Base-by-base conservation (phyloP, 1,140 invertebrate genomes). In the Oryctes rhinoceros region DNA sequence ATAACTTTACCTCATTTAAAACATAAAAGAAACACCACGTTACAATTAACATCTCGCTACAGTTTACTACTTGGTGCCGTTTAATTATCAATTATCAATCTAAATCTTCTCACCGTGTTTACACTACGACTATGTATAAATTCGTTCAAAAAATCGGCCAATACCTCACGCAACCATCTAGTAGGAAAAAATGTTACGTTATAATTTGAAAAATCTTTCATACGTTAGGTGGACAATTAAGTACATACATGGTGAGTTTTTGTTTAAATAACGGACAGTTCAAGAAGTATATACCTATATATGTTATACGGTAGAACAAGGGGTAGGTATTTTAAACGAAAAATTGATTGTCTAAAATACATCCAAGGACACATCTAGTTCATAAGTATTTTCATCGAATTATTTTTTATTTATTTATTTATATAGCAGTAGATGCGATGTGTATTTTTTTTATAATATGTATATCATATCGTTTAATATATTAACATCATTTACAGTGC, bases 271-370 rank as follows among this genome's bases (percentile, higher is more conserved):
- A 18, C n/a, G 15, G 53, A 59, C 6, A 59, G 15, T 59, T 59
- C 3, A 15, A 53, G 4, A 53, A 15, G 49, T 53, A 13, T 53
- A 53, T 53, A 53, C 24, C 24, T 30, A 30, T 30, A 30, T 30
- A 30, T 2, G 2, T 30, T 30, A 15, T 53, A 53, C n/a, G 53
- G 53, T 7, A 18, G 53, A 59, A 15, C 18, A 59, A 6, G 18
- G 24, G 39, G 39, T 44, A 20, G 53, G 20, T 76, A 30, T 47
- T 76, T 76, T 39, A 76, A 53, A 76, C 65, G 65, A 71, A 76
- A 76, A 76, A 44, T 48, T 80, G 80, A 80, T 80, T 80, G 80
- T 80, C 80, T 80, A 78, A 53, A 80, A 80, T 80, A 80, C 37
- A 74, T 78, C 15, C 39, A 78, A 71, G 62, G 53, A 67, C 53